Conservation (phyloP, 1,140 invertebrate species). For the Zaprionus nigranus region DNA sequence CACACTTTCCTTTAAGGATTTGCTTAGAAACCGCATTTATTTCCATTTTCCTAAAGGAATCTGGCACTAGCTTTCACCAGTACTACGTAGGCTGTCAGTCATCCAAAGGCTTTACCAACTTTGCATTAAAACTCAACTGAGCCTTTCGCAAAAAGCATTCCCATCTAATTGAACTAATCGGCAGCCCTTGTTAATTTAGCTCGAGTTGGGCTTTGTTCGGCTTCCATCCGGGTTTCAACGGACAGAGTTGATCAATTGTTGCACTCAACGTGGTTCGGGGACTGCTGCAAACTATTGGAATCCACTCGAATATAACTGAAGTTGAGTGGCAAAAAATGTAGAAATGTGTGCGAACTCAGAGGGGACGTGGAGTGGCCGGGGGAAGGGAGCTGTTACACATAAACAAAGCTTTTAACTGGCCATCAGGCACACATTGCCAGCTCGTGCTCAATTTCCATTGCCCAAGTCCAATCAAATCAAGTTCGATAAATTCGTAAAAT, state of each 20-base stretch:
- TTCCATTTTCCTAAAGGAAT: not conserved
- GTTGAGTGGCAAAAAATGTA: constrained; percentile 17
- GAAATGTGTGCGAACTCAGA: not conserved
- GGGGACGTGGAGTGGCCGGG: not conserved
- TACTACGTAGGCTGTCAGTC: not conserved
- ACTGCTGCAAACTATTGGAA: constrained; percentile 17
- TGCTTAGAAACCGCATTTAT: no score
- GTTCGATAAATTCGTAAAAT: constrained; percentile 76
- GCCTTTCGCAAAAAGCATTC: not conserved
- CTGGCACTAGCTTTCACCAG: not conserved
- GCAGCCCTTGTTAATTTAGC: not conserved
- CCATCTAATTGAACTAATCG: not conserved
- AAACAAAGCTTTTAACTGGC: constrained; percentile 53
- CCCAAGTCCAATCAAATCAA: constrained; percentile 60
- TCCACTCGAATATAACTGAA: constrained; percentile 33
- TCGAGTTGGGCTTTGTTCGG: not conserved
- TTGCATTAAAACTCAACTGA: no score
- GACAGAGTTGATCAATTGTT: constrained; percentile 6
- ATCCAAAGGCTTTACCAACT: not conserved
- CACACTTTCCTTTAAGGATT: no score
- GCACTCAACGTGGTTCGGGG: not conserved
- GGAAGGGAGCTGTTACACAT: constrained; percentile 2
- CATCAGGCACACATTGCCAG: constrained; percentile 37
- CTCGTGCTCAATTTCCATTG: constrained; percentile 47
- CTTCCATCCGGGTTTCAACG: not conserved